These are phyloP conservation scores for Nothocercus nigrocapillus DNA, from an alignment of 2,113 vertebrate species.

Conservation along the genomic window DNA sequence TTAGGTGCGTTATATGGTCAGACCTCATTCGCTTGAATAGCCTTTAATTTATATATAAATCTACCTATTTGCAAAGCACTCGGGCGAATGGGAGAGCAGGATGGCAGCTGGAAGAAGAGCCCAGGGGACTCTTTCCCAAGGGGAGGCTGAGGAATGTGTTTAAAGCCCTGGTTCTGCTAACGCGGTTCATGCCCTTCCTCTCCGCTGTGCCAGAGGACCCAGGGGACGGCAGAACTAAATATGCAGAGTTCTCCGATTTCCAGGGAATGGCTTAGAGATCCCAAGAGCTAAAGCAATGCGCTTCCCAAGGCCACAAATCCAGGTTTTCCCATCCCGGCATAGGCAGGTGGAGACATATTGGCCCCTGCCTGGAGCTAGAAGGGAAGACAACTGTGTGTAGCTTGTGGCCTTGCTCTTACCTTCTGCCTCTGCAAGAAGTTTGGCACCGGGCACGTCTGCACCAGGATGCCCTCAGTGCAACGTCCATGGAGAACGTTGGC, in stretches of 20 bases:
- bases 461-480: accelerated
- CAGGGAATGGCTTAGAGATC: not conserved
- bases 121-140: accelerated
- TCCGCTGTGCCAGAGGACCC: not conserved
- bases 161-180: not conserved
- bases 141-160: not conserved
- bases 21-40: not conserved
- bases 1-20: not conserved
- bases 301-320: not conserved
- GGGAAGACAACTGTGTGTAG: accelerated
- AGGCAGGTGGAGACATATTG: not conserved
- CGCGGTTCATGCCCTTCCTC: not conserved
- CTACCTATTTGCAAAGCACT: not conserved
- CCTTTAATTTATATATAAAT: not conserved
- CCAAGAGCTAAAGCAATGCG: accelerated
- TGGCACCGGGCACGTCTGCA: not conserved
- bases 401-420: not conserved
- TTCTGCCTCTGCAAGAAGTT: not conserved
- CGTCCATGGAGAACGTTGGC: accelerated
- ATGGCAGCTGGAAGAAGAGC: not conserved
- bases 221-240: not conserved
- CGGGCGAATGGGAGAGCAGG: not conserved
- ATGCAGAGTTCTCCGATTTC: accelerated
- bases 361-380: not conserved
- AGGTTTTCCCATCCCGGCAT: accelerated